A percentile compares a stretch with the other conserved stretches of the same genome.
Evolutionary conservation across 2,888 invertebrate genomes (phyloP).

Genomic region (Falcaria lacertinaria): DNA sequence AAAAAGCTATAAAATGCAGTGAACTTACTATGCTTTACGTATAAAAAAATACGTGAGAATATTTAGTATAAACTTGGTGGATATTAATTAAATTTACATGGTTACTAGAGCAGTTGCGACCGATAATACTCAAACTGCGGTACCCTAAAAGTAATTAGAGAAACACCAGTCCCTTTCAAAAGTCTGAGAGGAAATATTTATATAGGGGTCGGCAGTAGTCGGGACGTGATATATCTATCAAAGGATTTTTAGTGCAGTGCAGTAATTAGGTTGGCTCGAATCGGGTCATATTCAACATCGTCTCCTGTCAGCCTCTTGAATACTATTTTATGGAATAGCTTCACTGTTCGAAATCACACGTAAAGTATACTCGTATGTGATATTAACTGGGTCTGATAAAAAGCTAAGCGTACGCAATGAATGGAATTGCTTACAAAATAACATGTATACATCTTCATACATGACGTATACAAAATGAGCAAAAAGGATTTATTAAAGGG

Average conservation of each 20-base stretch:
- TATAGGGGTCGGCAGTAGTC: too few relatives aligned
- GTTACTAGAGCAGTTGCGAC: conserved; percentile 13
- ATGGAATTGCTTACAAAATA: too few relatives aligned
- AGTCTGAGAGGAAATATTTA: conserved; percentile 2
- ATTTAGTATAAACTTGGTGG: too few relatives aligned
- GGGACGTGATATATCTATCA: conserved; percentile 4
- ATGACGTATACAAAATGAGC: too few relatives aligned
- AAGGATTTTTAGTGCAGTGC: conserved; percentile 4
- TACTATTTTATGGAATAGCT: not conserved
- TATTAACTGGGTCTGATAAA: too few relatives aligned
- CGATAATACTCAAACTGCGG: not conserved
- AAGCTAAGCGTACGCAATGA: too few relatives aligned
- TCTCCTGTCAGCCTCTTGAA: not conserved
- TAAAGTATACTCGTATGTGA: too few relatives aligned
- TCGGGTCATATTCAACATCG: not conserved
- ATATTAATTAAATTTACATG: conserved; percentile 2
- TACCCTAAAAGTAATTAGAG: conserved; percentile 2
- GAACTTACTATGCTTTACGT: too few relatives aligned
- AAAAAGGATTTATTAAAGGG: too few relatives aligned
- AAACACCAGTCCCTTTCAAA: conserved; percentile 1
- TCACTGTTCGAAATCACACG: not conserved
- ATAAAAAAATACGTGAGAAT: too few relatives aligned
- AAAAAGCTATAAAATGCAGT: too few relatives aligned
- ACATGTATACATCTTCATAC: too few relatives aligned
- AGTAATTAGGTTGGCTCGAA: conserved; percentile 1